A percentile compares a stretch with the other conserved stretches of the same genome.
These are phyloP conservation scores for Halictus ligatus DNA, from an alignment of 2,888 invertebrate species.

Conservation along the genomic window DNA sequence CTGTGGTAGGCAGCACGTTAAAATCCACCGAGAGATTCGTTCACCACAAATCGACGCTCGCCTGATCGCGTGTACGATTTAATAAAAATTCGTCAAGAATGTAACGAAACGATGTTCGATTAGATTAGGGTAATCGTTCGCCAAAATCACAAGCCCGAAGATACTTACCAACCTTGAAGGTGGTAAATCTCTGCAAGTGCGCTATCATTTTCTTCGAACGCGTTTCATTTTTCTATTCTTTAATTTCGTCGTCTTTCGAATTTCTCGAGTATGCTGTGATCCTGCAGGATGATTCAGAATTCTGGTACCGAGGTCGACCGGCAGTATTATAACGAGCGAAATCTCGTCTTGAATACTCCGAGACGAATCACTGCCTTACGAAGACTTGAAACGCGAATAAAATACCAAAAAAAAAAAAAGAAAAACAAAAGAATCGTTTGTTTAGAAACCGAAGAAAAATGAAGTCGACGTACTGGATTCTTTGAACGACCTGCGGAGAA, in stretches of 20 bases:
- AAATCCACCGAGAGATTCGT: background rate
- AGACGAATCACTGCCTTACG: background rate
- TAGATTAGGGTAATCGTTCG: background rate
- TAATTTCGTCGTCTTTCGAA: slow-evolving; percentile 26
- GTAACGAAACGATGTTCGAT: background rate
- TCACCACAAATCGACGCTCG: background rate
- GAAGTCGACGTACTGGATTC: slow-evolving; percentile 28
- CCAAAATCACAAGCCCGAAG: background rate
- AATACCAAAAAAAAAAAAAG: background rate
- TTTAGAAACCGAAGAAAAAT: background rate
- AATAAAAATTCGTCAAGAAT: background rate
- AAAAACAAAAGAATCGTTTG: background rate
- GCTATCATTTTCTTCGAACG: background rate
- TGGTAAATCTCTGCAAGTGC: background rate
- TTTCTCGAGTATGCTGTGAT: slow-evolving; percentile 18
- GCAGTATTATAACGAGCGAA: slow-evolving; percentile 31
- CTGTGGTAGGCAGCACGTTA: background rate
- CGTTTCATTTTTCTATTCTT: background rate
- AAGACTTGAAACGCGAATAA: background rate
- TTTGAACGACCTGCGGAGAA: slow-evolving; percentile 9
- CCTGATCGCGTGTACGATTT: background rate
- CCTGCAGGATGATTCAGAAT: slow-evolving; percentile 10
- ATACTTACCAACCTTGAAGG: background rate
- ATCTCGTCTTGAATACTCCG: background rate
- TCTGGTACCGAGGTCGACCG: slow-evolving; percentile 29